Conservation (phyloP, 2,113 vertebrate species). For the Rhinolophus sinicus region DNA sequence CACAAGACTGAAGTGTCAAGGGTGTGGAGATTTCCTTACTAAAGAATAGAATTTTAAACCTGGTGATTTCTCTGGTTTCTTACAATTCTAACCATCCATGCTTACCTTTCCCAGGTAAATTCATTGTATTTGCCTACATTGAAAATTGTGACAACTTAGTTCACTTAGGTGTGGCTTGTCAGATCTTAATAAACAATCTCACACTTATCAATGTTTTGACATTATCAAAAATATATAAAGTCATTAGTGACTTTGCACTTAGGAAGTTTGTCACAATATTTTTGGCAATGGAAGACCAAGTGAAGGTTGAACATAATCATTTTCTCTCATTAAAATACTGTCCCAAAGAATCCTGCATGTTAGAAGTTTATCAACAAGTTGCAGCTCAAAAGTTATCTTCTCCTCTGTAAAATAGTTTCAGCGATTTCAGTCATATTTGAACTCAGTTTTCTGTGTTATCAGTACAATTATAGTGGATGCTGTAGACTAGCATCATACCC, state of each 20-base stretch:
- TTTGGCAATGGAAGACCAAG: background rate
- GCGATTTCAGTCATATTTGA: background rate
- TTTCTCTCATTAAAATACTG: background rate
- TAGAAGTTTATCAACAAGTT: background rate
- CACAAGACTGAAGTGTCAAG: background rate
- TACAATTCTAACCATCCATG: background rate
- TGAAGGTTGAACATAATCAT: background rate
- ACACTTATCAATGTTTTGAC: background rate
- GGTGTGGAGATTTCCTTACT: background rate
- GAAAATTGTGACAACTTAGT: background rate
- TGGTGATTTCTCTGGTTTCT: background rate
- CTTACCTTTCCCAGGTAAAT: background rate
- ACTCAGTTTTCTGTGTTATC: background rate
- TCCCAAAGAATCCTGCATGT: background rate
- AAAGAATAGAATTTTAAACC: background rate
- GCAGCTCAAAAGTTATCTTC: background rate
- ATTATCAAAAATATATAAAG: background rate
- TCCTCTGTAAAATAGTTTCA: background rate
- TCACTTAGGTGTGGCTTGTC: background rate
- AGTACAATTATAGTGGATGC: background rate
- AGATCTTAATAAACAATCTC: background rate
- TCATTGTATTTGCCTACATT: background rate
- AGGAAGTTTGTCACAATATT: background rate
- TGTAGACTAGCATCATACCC: background rate
- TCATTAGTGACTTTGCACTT: background rate